These are phyloP conservation scores for Caenorhabditis inopinata DNA, from an alignment of 1,140 invertebrate genomes.

Conservation along the genomic window DNA sequence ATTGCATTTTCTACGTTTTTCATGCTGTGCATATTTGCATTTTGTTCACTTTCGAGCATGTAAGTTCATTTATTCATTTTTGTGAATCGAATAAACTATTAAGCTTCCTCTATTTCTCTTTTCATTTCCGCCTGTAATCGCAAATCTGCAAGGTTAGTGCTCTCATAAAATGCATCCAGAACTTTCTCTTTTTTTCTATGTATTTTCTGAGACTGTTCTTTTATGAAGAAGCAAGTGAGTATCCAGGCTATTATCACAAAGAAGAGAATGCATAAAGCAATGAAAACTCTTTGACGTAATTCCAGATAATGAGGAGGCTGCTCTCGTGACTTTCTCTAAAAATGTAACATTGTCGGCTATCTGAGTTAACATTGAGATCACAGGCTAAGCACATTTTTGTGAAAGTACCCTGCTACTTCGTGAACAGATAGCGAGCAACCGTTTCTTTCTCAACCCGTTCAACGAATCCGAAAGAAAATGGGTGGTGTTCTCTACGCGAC, in stretches of 20 bases:
- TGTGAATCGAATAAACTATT: not conserved
- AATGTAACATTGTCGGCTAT: too few relatives aligned
- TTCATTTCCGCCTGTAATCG: not conserved
- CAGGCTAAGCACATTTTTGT: too few relatives aligned
- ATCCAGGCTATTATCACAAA: not conserved
- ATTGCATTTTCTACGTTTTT: not conserved
- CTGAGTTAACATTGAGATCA: too few relatives aligned
- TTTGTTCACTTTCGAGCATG: not conserved
- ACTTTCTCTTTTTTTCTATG: not conserved
- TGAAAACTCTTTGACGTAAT: not conserved
- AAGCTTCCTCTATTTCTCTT: not conserved
- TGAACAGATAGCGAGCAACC: too few relatives aligned
- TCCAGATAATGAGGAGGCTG: not conserved
- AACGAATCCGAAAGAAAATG: too few relatives aligned
- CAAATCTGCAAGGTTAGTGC: not conserved
- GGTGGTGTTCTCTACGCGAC: too few relatives aligned
- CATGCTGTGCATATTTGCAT: constrained; percentile 14
- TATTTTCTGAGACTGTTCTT: not conserved
- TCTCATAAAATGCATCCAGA: not conserved
- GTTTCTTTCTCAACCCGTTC: too few relatives aligned
- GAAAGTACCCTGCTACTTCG: too few relatives aligned
- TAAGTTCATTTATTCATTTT: not conserved
- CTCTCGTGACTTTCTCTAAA: not conserved
- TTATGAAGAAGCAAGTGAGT: not conserved
- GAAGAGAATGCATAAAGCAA: not conserved